phyloP scores from a whole-genome alignment of 2,888 invertebrate genomes.

The Blastobasis adustella region DNA sequence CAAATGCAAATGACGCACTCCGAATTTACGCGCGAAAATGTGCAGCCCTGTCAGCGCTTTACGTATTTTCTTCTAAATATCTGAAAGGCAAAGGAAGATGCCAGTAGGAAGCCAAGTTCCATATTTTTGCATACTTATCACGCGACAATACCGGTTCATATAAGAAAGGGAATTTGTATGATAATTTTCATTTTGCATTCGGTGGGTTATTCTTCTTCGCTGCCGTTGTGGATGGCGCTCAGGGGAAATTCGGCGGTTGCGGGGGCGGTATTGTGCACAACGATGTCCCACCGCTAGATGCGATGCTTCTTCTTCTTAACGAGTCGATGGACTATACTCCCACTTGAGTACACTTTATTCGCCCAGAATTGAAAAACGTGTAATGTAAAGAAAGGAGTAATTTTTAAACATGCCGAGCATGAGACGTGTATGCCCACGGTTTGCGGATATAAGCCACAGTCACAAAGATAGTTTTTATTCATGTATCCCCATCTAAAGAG shows the following conservation, averaged over 20 bases:
- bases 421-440: too few species aligned
- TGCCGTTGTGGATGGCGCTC: constrained; percentile 67
- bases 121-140: constrained; percentile 69
- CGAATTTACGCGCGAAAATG: constrained; percentile 41
- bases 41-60: constrained; percentile 32
- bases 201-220: constrained; percentile 61
- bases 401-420: too few species aligned
- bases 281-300: constrained; percentile 19
- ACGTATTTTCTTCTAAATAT: constrained; percentile 44
- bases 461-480: too few species aligned
- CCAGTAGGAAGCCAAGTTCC: constrained; percentile 27
- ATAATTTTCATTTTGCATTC: constrained; percentile 74
- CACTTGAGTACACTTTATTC: not conserved
- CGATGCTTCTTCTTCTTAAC: not conserved
- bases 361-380: not conserved
- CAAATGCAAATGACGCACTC: constrained; percentile 45
- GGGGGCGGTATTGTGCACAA: constrained; percentile 36
- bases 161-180: constrained; percentile 70
- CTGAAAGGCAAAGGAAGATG: constrained; percentile 44
- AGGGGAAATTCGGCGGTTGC: constrained; percentile 62
- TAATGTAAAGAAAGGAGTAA: too few species aligned
- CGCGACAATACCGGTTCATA: constrained; percentile 59
- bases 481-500: too few species aligned
- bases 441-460: too few species aligned
- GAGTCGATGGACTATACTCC: not conserved